phyloP scores from a whole-genome alignment of 35 echinoderm and acorn worm genomes.

The Amphiura filiformis region DNA sequence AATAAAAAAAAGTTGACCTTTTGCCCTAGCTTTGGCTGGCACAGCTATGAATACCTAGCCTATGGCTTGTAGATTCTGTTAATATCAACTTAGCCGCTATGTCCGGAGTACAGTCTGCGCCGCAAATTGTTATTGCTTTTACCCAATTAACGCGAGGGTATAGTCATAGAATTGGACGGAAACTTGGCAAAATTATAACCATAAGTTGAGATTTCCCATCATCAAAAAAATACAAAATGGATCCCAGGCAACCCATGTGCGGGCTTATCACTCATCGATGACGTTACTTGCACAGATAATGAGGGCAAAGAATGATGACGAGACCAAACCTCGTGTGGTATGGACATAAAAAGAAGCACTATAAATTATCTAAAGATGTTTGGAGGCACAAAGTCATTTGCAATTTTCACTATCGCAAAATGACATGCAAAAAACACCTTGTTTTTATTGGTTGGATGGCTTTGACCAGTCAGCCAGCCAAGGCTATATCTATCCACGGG shows the following conservation, averaged over 20 bases:
- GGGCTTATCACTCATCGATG: neutral
- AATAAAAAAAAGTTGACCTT: neutral
- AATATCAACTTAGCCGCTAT: neutral
- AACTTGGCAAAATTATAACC: neutral
- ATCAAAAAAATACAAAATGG: neutral
- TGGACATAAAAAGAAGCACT: neutral
- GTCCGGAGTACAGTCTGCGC: neutral
- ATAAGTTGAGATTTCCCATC: neutral
- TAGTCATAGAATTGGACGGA: neutral
- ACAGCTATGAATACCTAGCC: neutral
- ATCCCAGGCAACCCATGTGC: too few species aligned
- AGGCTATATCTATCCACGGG: too few species aligned
- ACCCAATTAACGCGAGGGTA: neutral
- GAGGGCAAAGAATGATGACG: neutral
- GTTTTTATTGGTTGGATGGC: neutral
- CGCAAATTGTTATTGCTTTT: neutral
- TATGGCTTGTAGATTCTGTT: neutral
- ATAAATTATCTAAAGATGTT: neutral
- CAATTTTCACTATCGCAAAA: neutral
- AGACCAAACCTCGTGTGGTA: neutral
- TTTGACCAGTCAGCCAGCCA: neutral
- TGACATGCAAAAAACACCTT: slow-evolving; percentile 5
- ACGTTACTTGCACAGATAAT: neutral
- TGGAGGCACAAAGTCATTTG: slow-evolving; percentile 10
- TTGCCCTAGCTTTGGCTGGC: neutral